Evolutionary conservation across 2,888 invertebrate species (phyloP), one percentile per base, ranked within the genome.

Genomic region (Chrysodeixis includens): DNA sequence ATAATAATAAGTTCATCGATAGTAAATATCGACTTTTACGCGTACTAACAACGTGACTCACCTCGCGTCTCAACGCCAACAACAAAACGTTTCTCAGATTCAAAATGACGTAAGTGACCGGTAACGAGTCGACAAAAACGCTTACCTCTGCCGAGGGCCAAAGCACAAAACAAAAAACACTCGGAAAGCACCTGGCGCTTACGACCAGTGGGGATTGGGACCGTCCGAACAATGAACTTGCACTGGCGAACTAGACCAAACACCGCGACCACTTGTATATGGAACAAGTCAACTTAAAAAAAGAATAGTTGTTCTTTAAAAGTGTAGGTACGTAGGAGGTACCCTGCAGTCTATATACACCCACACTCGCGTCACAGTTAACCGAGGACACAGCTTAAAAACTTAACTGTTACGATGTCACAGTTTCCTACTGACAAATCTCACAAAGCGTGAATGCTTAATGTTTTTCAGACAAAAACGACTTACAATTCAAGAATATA

Each of bases 241-340:
- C 90, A 91, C 84, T 89, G 92, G 91, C 91, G 90, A 94, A 94
- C 93, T 94, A 95, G 94, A 94, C 93, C 92, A 94, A 93, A 94
- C 93, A 93, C 87, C 87, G 86, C 83, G 88, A 86, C 86, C 88
- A 87, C 88, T 89, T 84, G 89, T 89, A 90, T 90, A 90, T 89
- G 82, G 91, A 89, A 89, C 89, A 87, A 86, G 84, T 82, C 82
- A 75, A 82, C 86, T 85, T 80, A 16, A 62, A 67, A 89, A 89
- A 89, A 86, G 85, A 86, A 86, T 85, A 78, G 83, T 83, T 77
- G 61, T 66, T 70, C 40, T 77, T 85, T 86, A 84, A 86, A 81
- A 81, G 81, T 80, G 76, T 75, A 81, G 79, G 85, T 71, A 86
- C 83, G 88, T 90, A 89, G 89, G 89, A 88, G 86, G 86, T 73